Conservation (phyloP, 92 coral and sea anemone genomes). For the Palythoa caribaeorum region DNA sequence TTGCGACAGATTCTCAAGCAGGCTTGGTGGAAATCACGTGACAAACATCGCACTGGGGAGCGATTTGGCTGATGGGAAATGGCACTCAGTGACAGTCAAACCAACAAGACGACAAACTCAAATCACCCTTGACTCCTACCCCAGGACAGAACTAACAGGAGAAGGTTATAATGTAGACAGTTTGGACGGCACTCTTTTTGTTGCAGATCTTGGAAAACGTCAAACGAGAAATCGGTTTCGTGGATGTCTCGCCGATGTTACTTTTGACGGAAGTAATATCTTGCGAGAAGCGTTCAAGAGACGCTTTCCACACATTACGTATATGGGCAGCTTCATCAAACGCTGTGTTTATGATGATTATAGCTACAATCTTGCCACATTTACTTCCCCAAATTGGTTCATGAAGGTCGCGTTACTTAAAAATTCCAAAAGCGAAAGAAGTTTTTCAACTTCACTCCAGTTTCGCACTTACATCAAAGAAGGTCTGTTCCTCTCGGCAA, state of each 20-base stretch:
- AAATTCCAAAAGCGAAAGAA: conserved; percentile 60
- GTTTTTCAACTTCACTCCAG: conserved; percentile 77
- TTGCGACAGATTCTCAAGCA: conserved; percentile 51
- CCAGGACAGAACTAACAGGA: conserved; percentile 38
- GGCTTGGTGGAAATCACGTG: conserved; percentile 75
- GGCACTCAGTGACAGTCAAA: conserved; percentile 86
- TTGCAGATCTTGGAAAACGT: conserved; percentile 68
- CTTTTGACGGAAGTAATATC: conserved; percentile 68
- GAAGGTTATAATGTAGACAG: conserved; percentile 60
- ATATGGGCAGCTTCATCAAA: conserved; percentile 59
- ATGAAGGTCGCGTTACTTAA: conserved; percentile 71
- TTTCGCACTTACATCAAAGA: conserved; percentile 79
- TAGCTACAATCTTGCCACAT: conserved; percentile 74
- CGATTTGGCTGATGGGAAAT: conserved; percentile 74
- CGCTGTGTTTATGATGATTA: conserved; percentile 66
- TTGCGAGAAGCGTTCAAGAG: conserved; percentile 45
- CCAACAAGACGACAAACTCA: conserved; percentile 64
- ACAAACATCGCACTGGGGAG: conserved; percentile 64
- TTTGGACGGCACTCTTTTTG: conserved; percentile 62
- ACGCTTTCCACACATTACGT: conserved; percentile 11
- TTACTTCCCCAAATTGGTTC: conserved; percentile 68
- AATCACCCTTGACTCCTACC: conserved; percentile 64
- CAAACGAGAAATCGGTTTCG: conserved; percentile 43
- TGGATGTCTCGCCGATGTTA: conserved; percentile 82
- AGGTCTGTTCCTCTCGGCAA: conserved; percentile 79